These are phyloP conservation scores for Standfussiana lucernea DNA, from an alignment of 2,888 invertebrate species.

Conservation along the genomic window DNA sequence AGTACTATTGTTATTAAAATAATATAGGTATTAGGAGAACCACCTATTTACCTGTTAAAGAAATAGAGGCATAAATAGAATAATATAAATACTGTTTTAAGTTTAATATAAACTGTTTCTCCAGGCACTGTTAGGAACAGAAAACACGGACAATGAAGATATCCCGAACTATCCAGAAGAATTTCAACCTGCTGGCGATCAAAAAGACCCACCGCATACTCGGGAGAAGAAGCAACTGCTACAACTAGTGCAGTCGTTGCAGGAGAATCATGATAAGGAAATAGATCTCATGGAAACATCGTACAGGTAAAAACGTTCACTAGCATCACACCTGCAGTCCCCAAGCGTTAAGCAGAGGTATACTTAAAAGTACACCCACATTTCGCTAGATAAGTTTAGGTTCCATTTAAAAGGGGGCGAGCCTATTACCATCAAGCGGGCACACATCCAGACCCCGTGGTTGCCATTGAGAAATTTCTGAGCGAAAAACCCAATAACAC, in stretches of 20 bases:
- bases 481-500: neutral
- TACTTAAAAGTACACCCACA: neutral
- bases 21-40: too few species aligned
- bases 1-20: neutral
- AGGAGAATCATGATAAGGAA: slow-evolving; percentile 91
- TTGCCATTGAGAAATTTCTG: neutral
- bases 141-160: slow-evolving; percentile 70
- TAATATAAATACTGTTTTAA: too few species aligned
- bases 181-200: slow-evolving; percentile 68
- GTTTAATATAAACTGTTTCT: slow-evolving; percentile 34
- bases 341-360: neutral
- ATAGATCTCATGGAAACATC: slow-evolving; percentile 92
- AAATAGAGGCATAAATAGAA: too few species aligned
- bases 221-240: slow-evolving; percentile 85
- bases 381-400: neutral
- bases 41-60: too few species aligned
- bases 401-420: neutral
- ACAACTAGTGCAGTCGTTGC: slow-evolving; percentile 88
- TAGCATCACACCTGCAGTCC: neutral
- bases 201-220: slow-evolving; percentile 76
- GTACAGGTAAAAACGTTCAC: slow-evolving; percentile 86
- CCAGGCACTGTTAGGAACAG: slow-evolving; percentile 81
- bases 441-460: neutral
- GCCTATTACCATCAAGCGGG: neutral
- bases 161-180: slow-evolving; percentile 60